Conservation (phyloP, 2,113 vertebrate species). For the Deroptyus accipitrinus region DNA sequence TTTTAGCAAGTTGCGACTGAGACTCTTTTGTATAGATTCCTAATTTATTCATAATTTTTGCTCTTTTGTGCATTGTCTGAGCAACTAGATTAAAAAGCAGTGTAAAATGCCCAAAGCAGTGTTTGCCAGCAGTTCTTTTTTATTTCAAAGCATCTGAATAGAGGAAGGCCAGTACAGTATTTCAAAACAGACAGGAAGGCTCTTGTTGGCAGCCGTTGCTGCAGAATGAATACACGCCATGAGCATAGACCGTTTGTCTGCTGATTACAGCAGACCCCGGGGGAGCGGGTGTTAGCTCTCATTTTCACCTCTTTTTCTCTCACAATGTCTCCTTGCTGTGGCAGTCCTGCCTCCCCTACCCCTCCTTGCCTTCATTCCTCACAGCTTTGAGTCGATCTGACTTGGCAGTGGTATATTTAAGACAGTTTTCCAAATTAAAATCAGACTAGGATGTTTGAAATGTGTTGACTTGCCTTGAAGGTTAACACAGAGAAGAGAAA, state of each 20-base stretch:
- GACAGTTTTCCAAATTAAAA: conserved; percentile 69
- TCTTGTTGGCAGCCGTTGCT: conserved; percentile 68
- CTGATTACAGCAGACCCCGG: conserved; percentile 71
- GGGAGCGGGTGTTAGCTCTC: conserved; percentile 76
- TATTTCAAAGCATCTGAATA: conserved; percentile 69
- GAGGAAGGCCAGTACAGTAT: conserved; percentile 63
- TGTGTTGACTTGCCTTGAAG: conserved; percentile 61
- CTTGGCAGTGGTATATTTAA: conserved; percentile 58
- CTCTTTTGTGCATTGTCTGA: conserved; percentile 18
- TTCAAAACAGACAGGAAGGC: conserved; percentile 70
- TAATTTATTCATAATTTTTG: conserved; percentile 71
- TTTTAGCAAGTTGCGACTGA: conserved; percentile 30
- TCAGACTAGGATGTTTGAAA: conserved; percentile 58
- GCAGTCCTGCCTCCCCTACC: conserved; percentile 27
- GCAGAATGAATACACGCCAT: conserved; percentile 72
- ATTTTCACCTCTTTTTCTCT: conserved; percentile 72
- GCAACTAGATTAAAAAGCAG: conserved; percentile 74
- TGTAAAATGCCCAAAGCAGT: conserved; percentile 77
- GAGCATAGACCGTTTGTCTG: conserved; percentile 72
- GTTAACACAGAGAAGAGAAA: conserved; percentile 1
- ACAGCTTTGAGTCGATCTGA: conserved; percentile 12
- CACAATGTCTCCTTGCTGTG: conserved; percentile 43
- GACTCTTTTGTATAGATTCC: conserved; percentile 67
- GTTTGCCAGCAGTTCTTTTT: conserved; percentile 76
- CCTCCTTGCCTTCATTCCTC: conserved; percentile 1